A percentile compares a stretch with the other conserved stretches of the same genome.
These are phyloP conservation scores for Syngnathus rostellatus DNA, from an alignment of 2,797 vertebrate genomes.

Conservation along the genomic window DNA sequence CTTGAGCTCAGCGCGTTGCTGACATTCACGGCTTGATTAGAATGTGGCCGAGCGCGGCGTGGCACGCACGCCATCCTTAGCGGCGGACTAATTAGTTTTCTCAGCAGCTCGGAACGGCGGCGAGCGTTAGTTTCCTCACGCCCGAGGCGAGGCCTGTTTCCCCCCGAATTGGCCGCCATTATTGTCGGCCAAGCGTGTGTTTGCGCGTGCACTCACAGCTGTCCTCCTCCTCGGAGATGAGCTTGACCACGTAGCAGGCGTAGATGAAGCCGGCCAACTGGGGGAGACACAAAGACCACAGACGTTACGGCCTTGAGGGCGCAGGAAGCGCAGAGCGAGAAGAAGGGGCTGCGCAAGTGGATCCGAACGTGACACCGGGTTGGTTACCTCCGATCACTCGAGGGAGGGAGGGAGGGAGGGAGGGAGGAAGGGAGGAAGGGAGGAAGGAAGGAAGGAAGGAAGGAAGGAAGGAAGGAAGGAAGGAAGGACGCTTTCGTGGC, in stretches of 20 bases:
- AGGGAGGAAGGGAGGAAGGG: too few relatives aligned
- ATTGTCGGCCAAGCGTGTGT: slow-evolving; percentile 43
- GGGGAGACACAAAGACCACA: slow-evolving; percentile 54
- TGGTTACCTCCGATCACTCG: neutral
- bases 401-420: too few relatives aligned
- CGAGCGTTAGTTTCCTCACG: slow-evolving; percentile 50
- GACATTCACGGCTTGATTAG: slow-evolving; percentile 18
- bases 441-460: too few relatives aligned
- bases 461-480: too few relatives aligned
- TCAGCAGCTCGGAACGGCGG: slow-evolving; percentile 57
- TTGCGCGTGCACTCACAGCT: slow-evolving; percentile 85
- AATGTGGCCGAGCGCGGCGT: slow-evolving; percentile 27
- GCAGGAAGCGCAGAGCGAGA: neutral
- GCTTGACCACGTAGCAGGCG: slow-evolving; percentile 98
- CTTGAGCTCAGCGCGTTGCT: slow-evolving; percentile 1
- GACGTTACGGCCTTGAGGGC: slow-evolving; percentile 29
- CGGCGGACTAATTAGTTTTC: slow-evolving; percentile 56
- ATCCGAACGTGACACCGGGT: slow-evolving; percentile 34
- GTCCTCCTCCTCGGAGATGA: slow-evolving; percentile 98
- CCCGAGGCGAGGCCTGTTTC: slow-evolving; percentile 42
- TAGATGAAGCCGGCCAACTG: slow-evolving; percentile 98
- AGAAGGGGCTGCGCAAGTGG: slow-evolving; percentile 28
- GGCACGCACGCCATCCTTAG: slow-evolving; percentile 46
- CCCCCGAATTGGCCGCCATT: slow-evolving; percentile 44
- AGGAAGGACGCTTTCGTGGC: neutral